Evolutionary conservation across 2,888 invertebrate species (phyloP), one percentile per base, ranked within the genome.

Genomic region (Suillia variegata): DNA sequence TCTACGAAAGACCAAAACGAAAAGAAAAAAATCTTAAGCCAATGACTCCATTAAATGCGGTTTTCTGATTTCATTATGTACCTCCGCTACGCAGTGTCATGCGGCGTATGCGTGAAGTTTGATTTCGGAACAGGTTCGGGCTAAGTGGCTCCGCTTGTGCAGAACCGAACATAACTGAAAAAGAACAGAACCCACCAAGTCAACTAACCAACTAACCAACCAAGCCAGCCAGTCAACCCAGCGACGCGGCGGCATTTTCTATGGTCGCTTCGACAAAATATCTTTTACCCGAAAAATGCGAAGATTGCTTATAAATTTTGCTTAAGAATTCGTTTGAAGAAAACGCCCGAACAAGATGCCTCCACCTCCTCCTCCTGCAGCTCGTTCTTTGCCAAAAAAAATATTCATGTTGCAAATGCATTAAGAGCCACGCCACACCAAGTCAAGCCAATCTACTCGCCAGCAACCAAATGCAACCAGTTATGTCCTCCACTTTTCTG

Each of bases 11-110:
- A 38, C 8, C 17, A 24, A 24, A 24, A 33, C 26, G 54, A 62
- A 55, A 24, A 20, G 6, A 21, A n/a, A 60, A 58, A 52, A 58
- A 63, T 60, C 66, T 63, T 65, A 56, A 68, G 67, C 64, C 71
- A 73, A 75, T 72, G 75, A 70, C 75, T 73, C 72, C 72, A 75
- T 75, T 72, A 68, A 71, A 66, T 64, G 63, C 65, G 65, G 62
- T 62, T 65, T 68, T 66, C 66, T 66, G 67, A 68, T 64, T 72
- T 67, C 67, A 70, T 68, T 67, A 68, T 68, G 67, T 6, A 63
- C n/a, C n/a, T n/a, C 64, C 50, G n/a, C 38, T 5, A 26, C 26
- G 10, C 10, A 26, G 26, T 6, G 6, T 26, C 26, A 6, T 26
- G 38, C 38, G 38, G 45, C 18, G 45, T 45, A 18, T 45, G 45